Evolutionary conservation across 1,140 invertebrate genomes (phyloP).

Genomic region (Bemisia tabaci): DNA sequence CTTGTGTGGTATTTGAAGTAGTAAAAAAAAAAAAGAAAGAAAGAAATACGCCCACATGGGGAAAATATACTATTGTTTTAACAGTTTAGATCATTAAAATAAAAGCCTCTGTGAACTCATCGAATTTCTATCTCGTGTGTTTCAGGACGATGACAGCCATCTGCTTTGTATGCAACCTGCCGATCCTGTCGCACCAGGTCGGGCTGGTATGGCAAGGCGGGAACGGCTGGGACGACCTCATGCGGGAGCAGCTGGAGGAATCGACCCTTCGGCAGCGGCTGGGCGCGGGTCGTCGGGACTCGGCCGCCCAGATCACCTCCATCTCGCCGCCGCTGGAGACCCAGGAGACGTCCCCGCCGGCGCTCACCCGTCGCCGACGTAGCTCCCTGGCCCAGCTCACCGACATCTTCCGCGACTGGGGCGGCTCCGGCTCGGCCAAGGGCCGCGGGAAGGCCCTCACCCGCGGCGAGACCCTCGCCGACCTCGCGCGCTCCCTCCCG

Average conservation of each 20-base stretch:
- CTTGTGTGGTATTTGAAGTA: too few relatives aligned
- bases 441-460: constrained; percentile 48
- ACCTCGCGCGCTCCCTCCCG: constrained; percentile 54
- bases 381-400: constrained; percentile 75
- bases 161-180: constrained; percentile 90
- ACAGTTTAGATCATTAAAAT: too few relatives aligned
- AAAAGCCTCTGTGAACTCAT: too few relatives aligned
- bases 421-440: constrained; percentile 33
- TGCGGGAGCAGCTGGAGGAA: constrained; percentile 70
- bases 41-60: too few relatives aligned
- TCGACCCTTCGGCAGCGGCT: constrained; percentile 58
- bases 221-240: constrained; percentile 82
- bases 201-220: constrained; percentile 82
- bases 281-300: constrained; percentile 58
- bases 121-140: too few relatives aligned
- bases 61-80: too few relatives aligned
- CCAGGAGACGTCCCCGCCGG: constrained; percentile 46
- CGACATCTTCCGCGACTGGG: constrained; percentile 73
- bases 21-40: too few relatives aligned
- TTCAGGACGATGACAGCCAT: constrained; percentile 83
- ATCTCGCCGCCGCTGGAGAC: constrained; percentile 61
- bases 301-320: constrained; percentile 71
- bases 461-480: constrained; percentile 68
- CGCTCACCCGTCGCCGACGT: constrained; percentile 48
- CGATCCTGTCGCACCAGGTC: constrained; percentile 84